Conservation (phyloP, 1,140 invertebrate genomes). For the Pachypeltis micranthus region DNA sequence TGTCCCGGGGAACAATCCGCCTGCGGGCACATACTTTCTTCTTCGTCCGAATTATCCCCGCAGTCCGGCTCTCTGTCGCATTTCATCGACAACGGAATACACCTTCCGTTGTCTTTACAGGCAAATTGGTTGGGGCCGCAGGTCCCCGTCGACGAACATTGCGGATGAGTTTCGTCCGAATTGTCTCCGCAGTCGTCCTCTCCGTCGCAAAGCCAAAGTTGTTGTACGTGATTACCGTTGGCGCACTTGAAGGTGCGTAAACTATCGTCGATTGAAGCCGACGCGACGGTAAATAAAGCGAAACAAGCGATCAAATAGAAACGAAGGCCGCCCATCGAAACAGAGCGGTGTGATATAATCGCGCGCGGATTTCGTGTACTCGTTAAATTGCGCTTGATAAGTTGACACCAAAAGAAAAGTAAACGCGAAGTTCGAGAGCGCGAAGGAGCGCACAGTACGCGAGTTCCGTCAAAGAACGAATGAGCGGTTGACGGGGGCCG, state of each 20-base stretch:
- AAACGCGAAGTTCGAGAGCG: too few relatives aligned
- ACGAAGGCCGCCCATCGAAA: neutral
- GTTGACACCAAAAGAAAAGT: too few relatives aligned
- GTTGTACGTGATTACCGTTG: conserved; percentile 70
- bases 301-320: neutral
- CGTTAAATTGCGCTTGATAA: too few relatives aligned
- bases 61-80: conserved; percentile 46
- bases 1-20: conserved; percentile 33
- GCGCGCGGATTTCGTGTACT: too few relatives aligned
- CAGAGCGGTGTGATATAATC: too few relatives aligned
- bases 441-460: too few relatives aligned
- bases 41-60: conserved; percentile 44
- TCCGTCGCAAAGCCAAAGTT: conserved; percentile 65
- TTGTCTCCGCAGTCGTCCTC: conserved; percentile 66
- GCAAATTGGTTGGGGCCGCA: conserved; percentile 38
- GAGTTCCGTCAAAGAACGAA: too few relatives aligned
- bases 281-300: neutral
- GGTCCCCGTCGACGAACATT: conserved; percentile 39
- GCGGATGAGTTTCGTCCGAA: conserved; percentile 57
- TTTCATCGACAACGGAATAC: conserved; percentile 39
- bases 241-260: conserved; percentile 58
- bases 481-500: too few relatives aligned
- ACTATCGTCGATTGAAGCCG: conserved; percentile 48
- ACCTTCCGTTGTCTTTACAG: conserved; percentile 36
- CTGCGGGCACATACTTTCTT: conserved; percentile 30